These are phyloP conservation scores for Zygothrica quintamaculata DNA, from an alignment of 2,888 invertebrate species.

Conservation along the genomic window DNA sequence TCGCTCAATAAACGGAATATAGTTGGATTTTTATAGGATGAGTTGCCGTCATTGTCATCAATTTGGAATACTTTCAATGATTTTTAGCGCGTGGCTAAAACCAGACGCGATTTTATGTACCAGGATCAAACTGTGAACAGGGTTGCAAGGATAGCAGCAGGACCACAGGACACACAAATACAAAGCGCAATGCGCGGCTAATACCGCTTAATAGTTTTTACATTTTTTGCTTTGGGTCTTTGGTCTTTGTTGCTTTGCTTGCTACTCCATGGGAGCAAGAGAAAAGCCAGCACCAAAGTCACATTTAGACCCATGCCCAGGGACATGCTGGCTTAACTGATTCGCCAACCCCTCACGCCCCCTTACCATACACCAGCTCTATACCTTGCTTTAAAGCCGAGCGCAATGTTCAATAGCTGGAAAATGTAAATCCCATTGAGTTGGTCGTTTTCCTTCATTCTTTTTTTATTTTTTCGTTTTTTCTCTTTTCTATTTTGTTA, in stretches of 20 bases:
- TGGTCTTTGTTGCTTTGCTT: constrained; percentile 44
- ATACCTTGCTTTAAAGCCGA: constrained; percentile 50
- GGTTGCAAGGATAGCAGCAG: constrained; percentile 32
- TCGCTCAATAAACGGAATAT: too few species aligned
- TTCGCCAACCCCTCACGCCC: constrained; percentile 41
- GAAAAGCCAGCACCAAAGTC: neutral
- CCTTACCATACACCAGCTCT: constrained; percentile 4
- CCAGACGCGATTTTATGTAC: constrained; percentile 7
- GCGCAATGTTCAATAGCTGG: constrained; percentile 73
- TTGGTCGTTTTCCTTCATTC: constrained; percentile 40
- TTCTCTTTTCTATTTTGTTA: constrained; percentile 11
- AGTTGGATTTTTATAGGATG: constrained; percentile 3
- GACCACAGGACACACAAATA: constrained; percentile 64
- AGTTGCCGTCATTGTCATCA: constrained; percentile 22
- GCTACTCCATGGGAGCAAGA: constrained; percentile 16
- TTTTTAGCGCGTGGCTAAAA: constrained; percentile 29
- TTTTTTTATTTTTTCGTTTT: constrained; percentile 23
- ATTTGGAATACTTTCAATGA: constrained; percentile 33
- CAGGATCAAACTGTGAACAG: constrained; percentile 7
- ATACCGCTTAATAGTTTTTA: constrained; percentile 79
- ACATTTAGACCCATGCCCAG: constrained; percentile 1
- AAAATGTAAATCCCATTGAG: constrained; percentile 78
- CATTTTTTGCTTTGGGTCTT: constrained; percentile 63
- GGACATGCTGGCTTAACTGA: constrained; percentile 76
- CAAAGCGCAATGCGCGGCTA: constrained; percentile 75